Base-by-base conservation (phyloP, 92 coral and sea anemone species). In the Porites evermanni region DNA sequence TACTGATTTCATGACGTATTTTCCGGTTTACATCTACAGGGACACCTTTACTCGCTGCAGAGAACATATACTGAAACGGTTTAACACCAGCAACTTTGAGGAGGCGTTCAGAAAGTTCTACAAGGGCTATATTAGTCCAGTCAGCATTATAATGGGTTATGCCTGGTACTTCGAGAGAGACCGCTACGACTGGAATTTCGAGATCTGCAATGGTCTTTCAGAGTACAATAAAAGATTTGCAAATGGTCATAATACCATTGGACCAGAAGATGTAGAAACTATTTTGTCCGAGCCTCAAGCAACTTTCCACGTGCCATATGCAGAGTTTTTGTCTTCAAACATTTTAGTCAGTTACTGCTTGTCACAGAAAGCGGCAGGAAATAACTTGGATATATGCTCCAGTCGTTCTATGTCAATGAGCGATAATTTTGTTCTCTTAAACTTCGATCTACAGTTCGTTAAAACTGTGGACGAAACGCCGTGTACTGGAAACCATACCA, bases 11-110 rank as follows among this genome's bases (percentile, higher is more conserved):
- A 89, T 89, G 92, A 58, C 84, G 1, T 75, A 89, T 65, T 89
- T 89, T 20, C 92, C 92, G 16, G 81, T 85, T 16, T 89, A 89
- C 82, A 12, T 89, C 8, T 89, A 89, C 53, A 81, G 92, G 18
- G 86, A 89, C 84, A 38, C 47, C 47, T 38, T 38, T 38, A 38
- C 47, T 38, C 47, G 6, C 47, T 38, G 47, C 47, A 38, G 47
- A 38, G 47, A 38, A 38, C 47, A 38, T 38, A 38, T 38, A 38
- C 47, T 38, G 47, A 38, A 38, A 89, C 78, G 82, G 19, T 88
- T 82, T 52, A 83, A 67, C 3, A 80, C 91, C 12, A 24, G 53
- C 2, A 64, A 83, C 91, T 88, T 88, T 58, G 89, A 64, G 11
- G 89, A 76, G 74, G 91, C 88, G 23, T 88, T 82, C 81, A 53